Base-by-base conservation (phyloP, 2,797 vertebrate species). In the Oryzias sinensis region DNA sequence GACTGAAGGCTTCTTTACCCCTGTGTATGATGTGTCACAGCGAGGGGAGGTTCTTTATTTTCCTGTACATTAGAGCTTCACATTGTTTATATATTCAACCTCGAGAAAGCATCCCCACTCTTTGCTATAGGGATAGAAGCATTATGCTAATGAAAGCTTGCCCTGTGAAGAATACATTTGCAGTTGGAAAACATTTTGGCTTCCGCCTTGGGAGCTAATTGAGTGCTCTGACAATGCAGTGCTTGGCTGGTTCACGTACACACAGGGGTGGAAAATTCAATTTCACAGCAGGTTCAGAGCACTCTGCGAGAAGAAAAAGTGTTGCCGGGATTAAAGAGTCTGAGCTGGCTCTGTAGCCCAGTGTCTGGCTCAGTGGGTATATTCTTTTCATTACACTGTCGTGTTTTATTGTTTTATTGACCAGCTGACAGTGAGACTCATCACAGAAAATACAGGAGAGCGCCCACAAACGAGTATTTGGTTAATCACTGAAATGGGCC, bases 171-270 rank as follows among this genome's bases (percentile, higher is more conserved):
- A 90, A 91, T 87, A 88, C 80, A 88, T 88, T 88, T 89, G 76
- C 82, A 86, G 83, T 85, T 81, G 81, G 77, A 87, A 87, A 89
- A 88, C 81, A 88, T 87, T 87, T 90, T 89, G 86, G 86, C 84
- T 87, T 87, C 80, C 44, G 86, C 83, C 82, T 90, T 89, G 82
- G 85, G 87, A 89, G 80, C 85, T 88, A 91, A 89, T 89, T 91
- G 88, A 90, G 81, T 87, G 79, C 81, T 88, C 80, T 88, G 84
- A 90, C 87, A 89, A 88, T 82, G 86, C 78, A 79, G 73, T 83
- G 87, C 88, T 85, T 81, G 84, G 87, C 84, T 88, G 81, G 68
- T 88, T 85, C 84, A 83, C 79, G 56, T 79, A 88, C 82, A 88
- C 85, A 85, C 73, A 85, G 62, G 70, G 78, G 80, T 86, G 83